phyloP scores from a whole-genome alignment of 2,113 vertebrate genomes.

The Chelonoidis abingdonii region DNA sequence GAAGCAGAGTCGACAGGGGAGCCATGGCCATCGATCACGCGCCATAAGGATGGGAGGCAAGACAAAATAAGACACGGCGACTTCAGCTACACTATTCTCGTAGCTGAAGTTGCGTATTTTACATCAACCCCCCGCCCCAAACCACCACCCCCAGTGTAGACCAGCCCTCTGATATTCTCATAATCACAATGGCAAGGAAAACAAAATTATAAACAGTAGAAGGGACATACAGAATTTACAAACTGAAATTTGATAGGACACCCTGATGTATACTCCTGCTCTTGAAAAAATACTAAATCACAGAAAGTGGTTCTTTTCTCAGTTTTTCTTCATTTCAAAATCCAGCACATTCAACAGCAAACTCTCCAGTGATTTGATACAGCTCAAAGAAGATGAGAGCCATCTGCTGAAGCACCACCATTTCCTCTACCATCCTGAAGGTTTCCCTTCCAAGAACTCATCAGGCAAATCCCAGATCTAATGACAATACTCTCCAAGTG shows the following conservation, averaged over 20 bases:
- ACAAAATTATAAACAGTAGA: background rate
- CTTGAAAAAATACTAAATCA: background rate
- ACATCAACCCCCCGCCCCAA: too few species aligned
- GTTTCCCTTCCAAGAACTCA: background rate
- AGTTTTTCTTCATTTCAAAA: background rate
- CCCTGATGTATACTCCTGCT: background rate
- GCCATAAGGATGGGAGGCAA: too few species aligned
- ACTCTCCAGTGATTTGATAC: background rate
- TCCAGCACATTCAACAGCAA: background rate
- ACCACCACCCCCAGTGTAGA: too few species aligned
- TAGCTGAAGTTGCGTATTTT: too few species aligned
- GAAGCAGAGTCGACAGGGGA: too few species aligned
- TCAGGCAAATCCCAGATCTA: rapidly evolving
- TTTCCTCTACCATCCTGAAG: background rate
- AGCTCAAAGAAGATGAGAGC: constrained; percentile 36
- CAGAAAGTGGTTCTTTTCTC: background rate
- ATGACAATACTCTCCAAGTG: background rate
- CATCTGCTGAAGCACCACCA: constrained; percentile 48
- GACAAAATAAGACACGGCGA: too few species aligned
- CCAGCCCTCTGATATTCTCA: background rate
- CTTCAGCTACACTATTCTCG: too few species aligned
- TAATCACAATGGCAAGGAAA: background rate
- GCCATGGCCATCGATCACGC: too few species aligned
- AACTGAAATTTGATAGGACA: background rate
- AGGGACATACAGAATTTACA: background rate